Base-by-base conservation (phyloP, 2,888 invertebrate species). In the Athalia cordata region DNA sequence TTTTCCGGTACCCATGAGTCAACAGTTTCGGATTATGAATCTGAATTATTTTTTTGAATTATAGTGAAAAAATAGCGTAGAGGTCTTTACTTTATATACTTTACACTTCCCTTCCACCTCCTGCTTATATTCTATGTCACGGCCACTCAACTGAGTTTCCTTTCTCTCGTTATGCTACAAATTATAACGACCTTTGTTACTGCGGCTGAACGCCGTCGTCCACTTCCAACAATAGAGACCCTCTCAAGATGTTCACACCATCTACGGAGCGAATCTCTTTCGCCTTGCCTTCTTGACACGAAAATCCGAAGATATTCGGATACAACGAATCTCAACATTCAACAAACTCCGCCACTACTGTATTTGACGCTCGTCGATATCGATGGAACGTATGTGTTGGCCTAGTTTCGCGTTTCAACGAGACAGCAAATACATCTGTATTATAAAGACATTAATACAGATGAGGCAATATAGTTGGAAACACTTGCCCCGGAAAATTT, bases 141-240 rank as follows among this genome's bases (percentile, higher is more conserved):
- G 59, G 72, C 43, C 72, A 72, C 72, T 72, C 72, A n/a, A 72
- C 55, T n/a, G 55, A 59, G 45, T 57, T 50, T 52, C 62, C 29
- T 29, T 75, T 62, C 62, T 62, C 62, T 52, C 62, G 62, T 50
- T 62, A 64, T 75, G 50, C 62, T 49, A 9, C 75, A 15, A 64
- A 64, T 62, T 52, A 75, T 75, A 75, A 75, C 52, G 61, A 75
- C 75, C 75, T 75, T 64, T 62, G 75, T 62, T 62, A 62, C n/a
- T 15, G 47, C 6, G 45, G 72, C 45, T 59, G 49, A 64, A 75
- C 59, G 15, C 75, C 50, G 59, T 62, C 62, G 50, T 62, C 75
- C 75, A 45, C 49, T 61, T 62, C 50, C 52, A 50, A 75, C 62
- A 75, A 75, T 75, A 50, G 61, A 61, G 62, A 75, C 75, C 75